Percentiles rank a stretch among this genome's conserved stretches.
phyloP scores from a whole-genome alignment of 1,140 invertebrate genomes.

The Drosophila subpulchrella region DNA sequence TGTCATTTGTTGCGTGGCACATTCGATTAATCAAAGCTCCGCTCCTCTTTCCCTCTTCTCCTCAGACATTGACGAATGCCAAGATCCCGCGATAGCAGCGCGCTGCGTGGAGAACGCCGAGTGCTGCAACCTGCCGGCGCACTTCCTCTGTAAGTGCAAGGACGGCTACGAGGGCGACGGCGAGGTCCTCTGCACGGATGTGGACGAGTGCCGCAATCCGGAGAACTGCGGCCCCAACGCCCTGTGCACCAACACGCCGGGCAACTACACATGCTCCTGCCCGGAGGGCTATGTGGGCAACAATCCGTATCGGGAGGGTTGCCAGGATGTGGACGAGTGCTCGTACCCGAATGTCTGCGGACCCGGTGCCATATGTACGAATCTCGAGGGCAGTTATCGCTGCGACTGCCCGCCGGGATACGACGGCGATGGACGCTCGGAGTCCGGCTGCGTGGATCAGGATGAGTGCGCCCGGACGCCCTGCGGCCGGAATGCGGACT shows the following conservation, averaged over 20 bases:
- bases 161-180: conserved; percentile 95
- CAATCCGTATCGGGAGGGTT: conserved; percentile 91
- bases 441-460: conserved; percentile 88
- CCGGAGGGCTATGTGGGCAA: conserved; percentile 92
- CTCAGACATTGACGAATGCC: conserved; percentile 97
- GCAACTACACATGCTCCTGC: conserved; percentile 95
- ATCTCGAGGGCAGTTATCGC: conserved; percentile 90
- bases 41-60: conserved; percentile 34
- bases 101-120: conserved; percentile 96
- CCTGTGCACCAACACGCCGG: conserved; percentile 92
- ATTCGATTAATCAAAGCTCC: conserved; percentile 62
- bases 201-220: conserved; percentile 93
- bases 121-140: conserved; percentile 96
- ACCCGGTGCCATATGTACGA: conserved; percentile 91
- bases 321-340: conserved; percentile 94
- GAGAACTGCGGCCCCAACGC: conserved; percentile 92
- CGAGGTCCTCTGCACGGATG: conserved; percentile 93
- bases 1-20: conserved; percentile 54
- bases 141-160: conserved; percentile 97
- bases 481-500: conserved; percentile 90
- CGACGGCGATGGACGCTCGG: conserved; percentile 89
- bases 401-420: conserved; percentile 94
- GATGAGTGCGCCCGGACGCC: conserved; percentile 89
- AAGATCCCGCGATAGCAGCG: conserved; percentile 91
- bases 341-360: conserved; percentile 90